Evolutionary conservation across 2,888 invertebrate genomes (phyloP), one percentile per base, ranked within the genome.

Genomic region (Thera britannica): DNA sequence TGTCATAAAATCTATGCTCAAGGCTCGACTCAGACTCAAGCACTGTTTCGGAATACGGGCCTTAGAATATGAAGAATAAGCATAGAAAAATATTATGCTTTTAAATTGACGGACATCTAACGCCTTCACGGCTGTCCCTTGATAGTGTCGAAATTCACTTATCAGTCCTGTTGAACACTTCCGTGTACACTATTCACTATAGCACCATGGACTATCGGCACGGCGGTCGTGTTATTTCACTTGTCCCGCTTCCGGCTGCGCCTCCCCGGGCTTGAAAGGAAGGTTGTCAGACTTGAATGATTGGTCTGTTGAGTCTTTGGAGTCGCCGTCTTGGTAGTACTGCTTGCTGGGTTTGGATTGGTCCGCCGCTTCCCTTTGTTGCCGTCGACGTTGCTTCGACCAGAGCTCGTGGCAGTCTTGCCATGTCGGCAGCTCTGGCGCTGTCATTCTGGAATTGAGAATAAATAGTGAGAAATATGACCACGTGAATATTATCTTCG

Each of bases 351-450:
- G 78, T 56, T 85, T 84, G 69, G 82, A 77, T 54, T 95, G 96
- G 80, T 96, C 96, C 83, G 97, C 96, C 83, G 97, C 97, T 81
- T 98, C 97, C 56, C 97, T 95, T 83, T 97, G 95, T 86, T 97
- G 97, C 44, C 96, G 94, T 77, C 98, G 96, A n/a, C 98, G 96
- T 86, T 97, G 98, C 91, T 99, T 99, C 81, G 98, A 98, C 99
- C 99, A 99, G 84, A 99, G 95, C 90, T 99, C 99, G 93, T 99
- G 99, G 87, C 99, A 99, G 92, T 99, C 99, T 90, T 99, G 99
- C 96, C 98, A 98, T 44, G 97, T 97, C 0, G 99, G 99, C 75
- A 99, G 92, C 87, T 96, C 96, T 0, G 97, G 97, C 0, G 96
- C 96, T 60, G 96, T 94, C 96, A 98, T 97, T 89, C 97, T 97